Percentiles rank a stretch among this genome's conserved stretches.
These are phyloP conservation scores for Chaetogeoica ovagalla DNA, from an alignment of 2,888 invertebrate genomes.

Conservation along the genomic window DNA sequence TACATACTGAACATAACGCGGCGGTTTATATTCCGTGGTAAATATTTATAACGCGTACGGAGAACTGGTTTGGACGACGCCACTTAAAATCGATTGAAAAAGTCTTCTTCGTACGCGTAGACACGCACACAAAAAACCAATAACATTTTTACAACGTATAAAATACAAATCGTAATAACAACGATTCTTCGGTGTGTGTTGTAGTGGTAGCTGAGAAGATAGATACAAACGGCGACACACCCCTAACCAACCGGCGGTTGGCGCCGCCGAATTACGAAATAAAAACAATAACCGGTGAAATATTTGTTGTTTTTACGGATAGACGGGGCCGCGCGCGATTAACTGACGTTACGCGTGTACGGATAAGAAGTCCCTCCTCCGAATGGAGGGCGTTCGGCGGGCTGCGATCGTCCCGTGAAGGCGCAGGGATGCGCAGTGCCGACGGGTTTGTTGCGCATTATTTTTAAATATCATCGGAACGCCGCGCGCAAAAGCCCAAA, in stretches of 20 bases:
- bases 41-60: slow-evolving; percentile 41
- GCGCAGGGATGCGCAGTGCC: neutral
- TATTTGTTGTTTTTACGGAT: neutral
- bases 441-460: slow-evolving; percentile 28
- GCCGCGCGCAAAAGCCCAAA: neutral
- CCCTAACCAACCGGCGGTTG: slow-evolving; percentile 15
- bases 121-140: slow-evolving; percentile 9
- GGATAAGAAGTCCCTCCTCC: slow-evolving; percentile 29
- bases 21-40: slow-evolving; percentile 29
- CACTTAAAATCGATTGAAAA: slow-evolving; percentile 47
- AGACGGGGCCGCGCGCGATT: neutral
- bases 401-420: no score
- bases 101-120: neutral
- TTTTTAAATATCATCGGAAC: slow-evolving; percentile 17
- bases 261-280: slow-evolving; percentile 34
- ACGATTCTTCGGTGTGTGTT: neutral
- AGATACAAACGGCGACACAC: neutral
- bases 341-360: neutral
- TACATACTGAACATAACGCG: slow-evolving; percentile 8
- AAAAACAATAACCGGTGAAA: slow-evolving; percentile 40
- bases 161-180: slow-evolving; percentile 7
- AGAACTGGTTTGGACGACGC: slow-evolving; percentile 42
- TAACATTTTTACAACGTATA: neutral
- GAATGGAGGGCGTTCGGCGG: no score
- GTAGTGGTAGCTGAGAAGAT: no score